These are phyloP conservation scores for Euleptes europaea DNA, from an alignment of 2,113 vertebrate genomes.

Conservation along the genomic window DNA sequence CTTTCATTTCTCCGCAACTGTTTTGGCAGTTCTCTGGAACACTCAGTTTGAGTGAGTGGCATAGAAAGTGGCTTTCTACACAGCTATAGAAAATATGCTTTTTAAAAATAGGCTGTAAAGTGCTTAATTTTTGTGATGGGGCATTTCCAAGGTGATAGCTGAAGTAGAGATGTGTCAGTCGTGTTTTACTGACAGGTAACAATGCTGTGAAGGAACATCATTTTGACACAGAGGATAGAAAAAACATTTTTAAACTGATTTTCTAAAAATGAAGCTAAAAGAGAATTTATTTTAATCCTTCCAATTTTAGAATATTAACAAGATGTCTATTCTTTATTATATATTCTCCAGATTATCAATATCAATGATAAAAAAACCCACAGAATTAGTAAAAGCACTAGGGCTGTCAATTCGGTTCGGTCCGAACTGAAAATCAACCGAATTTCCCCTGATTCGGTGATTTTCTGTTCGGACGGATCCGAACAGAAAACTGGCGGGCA, in stretches of 20 bases:
- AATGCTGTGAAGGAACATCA: background rate
- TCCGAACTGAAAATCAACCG: too few species aligned
- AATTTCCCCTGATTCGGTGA: too few species aligned
- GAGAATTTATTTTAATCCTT: background rate
- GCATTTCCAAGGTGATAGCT: background rate
- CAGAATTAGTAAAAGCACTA: too few species aligned
- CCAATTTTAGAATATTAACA: too few species aligned
- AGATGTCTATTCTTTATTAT: too few species aligned
- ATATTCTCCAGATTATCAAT: too few species aligned
- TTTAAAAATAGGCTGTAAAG: constrained; percentile 14
- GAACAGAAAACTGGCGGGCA: too few species aligned
- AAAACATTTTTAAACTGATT: background rate
- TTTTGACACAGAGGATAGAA: background rate
- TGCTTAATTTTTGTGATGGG: background rate
- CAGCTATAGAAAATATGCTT: background rate
- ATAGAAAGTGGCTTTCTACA: background rate
- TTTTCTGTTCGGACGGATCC: too few species aligned
- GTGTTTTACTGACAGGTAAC: background rate
- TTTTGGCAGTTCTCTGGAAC: background rate
- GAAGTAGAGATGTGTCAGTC: background rate
- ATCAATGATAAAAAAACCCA: too few species aligned
- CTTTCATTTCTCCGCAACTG: background rate
- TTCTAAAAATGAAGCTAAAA: background rate
- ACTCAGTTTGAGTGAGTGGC: background rate
- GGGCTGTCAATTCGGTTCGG: too few species aligned